Conservation (phyloP, 2,797 vertebrate genomes). For the Distichodus sexfasciatus region DNA sequence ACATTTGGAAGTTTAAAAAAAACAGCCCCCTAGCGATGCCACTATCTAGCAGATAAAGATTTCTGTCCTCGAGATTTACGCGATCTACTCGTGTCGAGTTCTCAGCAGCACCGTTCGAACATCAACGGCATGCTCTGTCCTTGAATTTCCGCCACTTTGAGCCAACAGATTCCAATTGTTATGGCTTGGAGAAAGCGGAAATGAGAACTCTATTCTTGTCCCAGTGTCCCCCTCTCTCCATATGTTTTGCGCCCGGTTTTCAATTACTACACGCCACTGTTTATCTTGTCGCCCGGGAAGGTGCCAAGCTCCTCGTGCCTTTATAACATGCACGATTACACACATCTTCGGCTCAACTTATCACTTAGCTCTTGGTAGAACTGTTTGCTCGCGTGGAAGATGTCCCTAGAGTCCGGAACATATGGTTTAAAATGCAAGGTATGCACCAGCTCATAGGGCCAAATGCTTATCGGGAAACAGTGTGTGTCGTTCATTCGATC, state of each 20-base stretch:
- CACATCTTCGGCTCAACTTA: constrained; percentile 13
- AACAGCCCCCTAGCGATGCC: too few species aligned
- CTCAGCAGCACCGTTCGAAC: too few species aligned
- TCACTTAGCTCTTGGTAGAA: neutral
- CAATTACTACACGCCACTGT: constrained; percentile 59
- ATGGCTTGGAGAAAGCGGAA: constrained; percentile 56
- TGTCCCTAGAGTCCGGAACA: neutral
- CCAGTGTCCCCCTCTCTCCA: constrained; percentile 51
- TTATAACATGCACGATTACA: constrained; percentile 33
- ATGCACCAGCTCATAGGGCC: neutral
- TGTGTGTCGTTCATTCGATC: neutral
- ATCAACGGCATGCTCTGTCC: too few species aligned
- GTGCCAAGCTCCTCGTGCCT: constrained; percentile 36
- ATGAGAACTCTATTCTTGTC: constrained; percentile 61
- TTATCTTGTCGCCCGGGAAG: constrained; percentile 49
- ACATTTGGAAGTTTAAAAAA: too few species aligned
- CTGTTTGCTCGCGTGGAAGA: neutral
- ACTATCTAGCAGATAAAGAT: too few species aligned
- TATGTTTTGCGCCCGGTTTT: constrained; percentile 52
- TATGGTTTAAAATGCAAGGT: neutral
- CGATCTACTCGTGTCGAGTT: too few species aligned
- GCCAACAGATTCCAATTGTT: constrained; percentile 54
- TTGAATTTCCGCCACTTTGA: too few species aligned
- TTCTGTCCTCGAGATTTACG: too few species aligned
- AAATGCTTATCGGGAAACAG: neutral